phyloP scores from a whole-genome alignment of 2,888 invertebrate species.

The Pristionchus japonicus region DNA sequence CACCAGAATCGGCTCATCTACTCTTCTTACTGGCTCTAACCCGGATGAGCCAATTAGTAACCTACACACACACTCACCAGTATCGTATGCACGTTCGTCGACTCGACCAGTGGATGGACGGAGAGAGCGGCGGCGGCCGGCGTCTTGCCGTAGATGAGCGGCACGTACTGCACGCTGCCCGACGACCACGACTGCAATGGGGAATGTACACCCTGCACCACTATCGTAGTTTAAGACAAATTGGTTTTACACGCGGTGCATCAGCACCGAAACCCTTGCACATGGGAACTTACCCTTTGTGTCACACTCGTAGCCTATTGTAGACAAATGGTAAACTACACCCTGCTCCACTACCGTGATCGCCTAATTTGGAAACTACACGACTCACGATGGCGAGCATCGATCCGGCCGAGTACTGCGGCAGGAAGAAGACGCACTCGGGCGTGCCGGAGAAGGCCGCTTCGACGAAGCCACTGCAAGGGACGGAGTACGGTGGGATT shows the following conservation, averaged over 20 bases:
- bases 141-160: constrained; percentile 41
- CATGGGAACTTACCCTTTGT: too few relatives aligned
- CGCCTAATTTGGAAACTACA: neutral
- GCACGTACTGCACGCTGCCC: constrained; percentile 41
- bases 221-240: neutral
- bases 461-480: constrained; percentile 44
- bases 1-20: too few relatives aligned
- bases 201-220: neutral
- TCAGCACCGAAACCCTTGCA: too few relatives aligned
- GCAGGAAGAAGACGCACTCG: constrained; percentile 36
- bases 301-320: too few relatives aligned
- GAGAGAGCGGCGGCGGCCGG: constrained; percentile 32
- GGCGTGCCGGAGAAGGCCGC: constrained; percentile 34
- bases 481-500: neutral
- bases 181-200: constrained; percentile 45
- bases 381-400: constrained; percentile 44
- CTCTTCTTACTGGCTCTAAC: too few relatives aligned
- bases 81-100: neutral
- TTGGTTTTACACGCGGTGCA: too few relatives aligned
- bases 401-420: constrained; percentile 23
- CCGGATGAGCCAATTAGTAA: neutral
- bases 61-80: constrained; percentile 8
- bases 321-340: neutral
- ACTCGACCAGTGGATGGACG: constrained; percentile 39
- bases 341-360: neutral